Evolutionary conservation across 2,888 invertebrate species (phyloP), one percentile per base, ranked within the genome.

Genomic region (Phaedon cochleariae): DNA sequence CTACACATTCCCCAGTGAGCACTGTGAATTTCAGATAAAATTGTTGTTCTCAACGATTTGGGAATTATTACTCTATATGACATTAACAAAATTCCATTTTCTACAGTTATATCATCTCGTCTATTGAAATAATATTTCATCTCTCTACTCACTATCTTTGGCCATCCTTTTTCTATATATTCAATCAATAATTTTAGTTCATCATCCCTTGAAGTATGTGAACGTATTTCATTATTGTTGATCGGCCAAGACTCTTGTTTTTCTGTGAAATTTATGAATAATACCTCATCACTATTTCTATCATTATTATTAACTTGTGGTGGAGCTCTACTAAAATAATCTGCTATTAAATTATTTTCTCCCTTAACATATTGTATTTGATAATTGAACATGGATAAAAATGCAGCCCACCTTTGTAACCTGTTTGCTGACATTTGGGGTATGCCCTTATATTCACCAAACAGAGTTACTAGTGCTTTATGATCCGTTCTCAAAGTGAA

Each of bases 401-500:
- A 34, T 34, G n/a, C 20, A 12, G 55, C 34, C 41, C 55, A 55
- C 18, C 48, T 18, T 18, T 48, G 48, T 21, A 48, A 21, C 21
- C 48, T 48, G 18, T 21, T 4, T 20, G 20, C 15, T 17, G 18
- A 12, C 48, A 48, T 48, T 7, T 48, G 48, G 10, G 48, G 48
- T 17, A 48, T 48, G 15, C 17, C 10, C 18, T 48, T 48, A 4
- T 48, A 18, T 48, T 48, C 48, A 48, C 48, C 48, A 48, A 48
- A 15, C 1, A 48, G 18, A 17, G 48, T 18, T 1, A 48, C 15
- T 51, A 59, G 26, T 12, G 59, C 18, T 34, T 34, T 48, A 18
- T 59, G 48, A 49, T 59, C 59, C 1, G 51, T 51, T 29, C 48
- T 29, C 29, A 49, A 59, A 10, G 15, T 59, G 22, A 59, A 59